These are phyloP conservation scores for Palythoa grandiflora DNA, from an alignment of 92 coral and sea anemone species.

Conservation along the genomic window DNA sequence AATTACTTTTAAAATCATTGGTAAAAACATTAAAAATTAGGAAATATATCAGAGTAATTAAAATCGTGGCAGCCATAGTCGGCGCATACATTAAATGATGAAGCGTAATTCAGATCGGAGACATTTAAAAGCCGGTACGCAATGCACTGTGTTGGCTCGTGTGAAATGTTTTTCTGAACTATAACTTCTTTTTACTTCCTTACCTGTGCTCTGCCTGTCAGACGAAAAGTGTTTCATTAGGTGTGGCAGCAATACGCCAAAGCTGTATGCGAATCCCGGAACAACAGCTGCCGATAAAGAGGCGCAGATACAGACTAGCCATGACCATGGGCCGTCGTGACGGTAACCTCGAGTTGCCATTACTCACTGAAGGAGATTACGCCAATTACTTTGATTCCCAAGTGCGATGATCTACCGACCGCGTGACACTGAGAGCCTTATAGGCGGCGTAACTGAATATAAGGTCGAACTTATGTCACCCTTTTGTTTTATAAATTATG, in stretches of 20 bases:
- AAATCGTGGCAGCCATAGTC: too few relatives aligned
- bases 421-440: too few relatives aligned
- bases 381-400: background rate
- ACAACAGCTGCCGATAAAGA: constrained; percentile 32
- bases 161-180: background rate
- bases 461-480: too few relatives aligned
- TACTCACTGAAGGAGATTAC: background rate
- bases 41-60: too few relatives aligned
- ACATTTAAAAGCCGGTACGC: too few relatives aligned
- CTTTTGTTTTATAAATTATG: too few relatives aligned
- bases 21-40: too few relatives aligned
- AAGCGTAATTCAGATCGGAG: too few relatives aligned
- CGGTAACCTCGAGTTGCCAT: background rate
- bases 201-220: constrained; percentile 39
- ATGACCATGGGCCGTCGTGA: constrained; percentile 19
- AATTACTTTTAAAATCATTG: too few relatives aligned
- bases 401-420: background rate
- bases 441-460: too few relatives aligned
- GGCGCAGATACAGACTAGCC: constrained; percentile 16
- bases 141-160: too few relatives aligned
- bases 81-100: too few relatives aligned
- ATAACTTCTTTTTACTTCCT: background rate
- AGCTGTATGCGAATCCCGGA: constrained; percentile 31
- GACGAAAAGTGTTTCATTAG: constrained; percentile 36
- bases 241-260: constrained; percentile 37